Base-by-base conservation (phyloP, 2,888 invertebrate genomes). In the Pseudococcus viburni region DNA sequence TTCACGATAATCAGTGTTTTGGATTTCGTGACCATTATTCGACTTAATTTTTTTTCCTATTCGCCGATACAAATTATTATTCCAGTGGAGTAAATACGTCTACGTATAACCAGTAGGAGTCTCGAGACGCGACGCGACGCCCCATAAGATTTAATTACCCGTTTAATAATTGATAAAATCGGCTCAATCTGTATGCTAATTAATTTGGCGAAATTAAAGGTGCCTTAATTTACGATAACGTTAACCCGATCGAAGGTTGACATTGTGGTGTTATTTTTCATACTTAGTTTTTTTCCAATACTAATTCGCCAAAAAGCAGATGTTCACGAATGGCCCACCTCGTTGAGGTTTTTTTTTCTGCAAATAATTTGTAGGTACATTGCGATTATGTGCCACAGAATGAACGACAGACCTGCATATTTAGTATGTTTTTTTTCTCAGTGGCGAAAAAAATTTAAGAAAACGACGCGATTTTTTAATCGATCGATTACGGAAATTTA, bases 181-280 rank as follows among this genome's bases (percentile, higher is more conserved):
- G 84, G 5, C 12, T 22, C 51, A 51, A 51, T 48, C 48, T 26
- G 48, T 51, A 84, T 84, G 51, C 22, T 84, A 51, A 51, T 46
- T 26, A 73, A 33, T 26, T 73, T 73, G 68, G 68, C 68, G 68
- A 73, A 73, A 73, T 26, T 51, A 15, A 73, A 73, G 26, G 68
- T 73, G 12, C 48, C 19, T 19, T 64, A 64, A 85, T 64, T 85
- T 64, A 85, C 64, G 64, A 85, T 85, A 33, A 59, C 85, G 26
- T 55, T 85, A 85, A 85, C 85, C 68, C 85, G 39, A 64, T 51
- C 59, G 85, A 85, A 85, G 85, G 85, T 85, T 85, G 59, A 85
- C 55, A 59, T 9, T 59, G 19, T 19, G 68, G 33, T 26, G 68
- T 33, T 33, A 33, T 73, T 26, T 6, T 73, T 26, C 68, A 12